These are phyloP conservation scores for Perodicticus potto DNA, from an alignment of 2,797 vertebrate genomes.

Conservation along the genomic window DNA sequence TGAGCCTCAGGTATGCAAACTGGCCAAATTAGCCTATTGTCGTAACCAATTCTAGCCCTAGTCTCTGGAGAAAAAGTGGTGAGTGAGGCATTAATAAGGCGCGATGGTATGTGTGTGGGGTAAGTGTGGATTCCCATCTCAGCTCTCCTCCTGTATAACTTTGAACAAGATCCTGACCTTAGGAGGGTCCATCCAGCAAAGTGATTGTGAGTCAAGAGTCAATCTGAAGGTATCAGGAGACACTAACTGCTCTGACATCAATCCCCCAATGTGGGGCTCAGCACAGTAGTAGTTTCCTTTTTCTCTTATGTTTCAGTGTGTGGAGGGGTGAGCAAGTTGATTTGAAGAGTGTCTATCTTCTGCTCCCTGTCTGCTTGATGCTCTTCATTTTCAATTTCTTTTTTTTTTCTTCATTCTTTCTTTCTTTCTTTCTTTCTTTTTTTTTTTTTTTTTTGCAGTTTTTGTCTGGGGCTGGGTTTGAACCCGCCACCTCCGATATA, in stretches of 20 bases:
- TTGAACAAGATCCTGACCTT: neutral
- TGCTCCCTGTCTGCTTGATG: neutral
- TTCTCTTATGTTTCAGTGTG: neutral
- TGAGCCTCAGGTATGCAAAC: conserved; percentile 56
- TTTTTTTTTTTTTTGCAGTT: too few species aligned
- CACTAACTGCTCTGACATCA: neutral
- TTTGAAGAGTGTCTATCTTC: neutral
- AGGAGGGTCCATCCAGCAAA: neutral
- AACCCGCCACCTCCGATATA: too few species aligned
- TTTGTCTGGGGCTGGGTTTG: too few species aligned
- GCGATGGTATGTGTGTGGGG: neutral
- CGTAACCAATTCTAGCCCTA: neutral
- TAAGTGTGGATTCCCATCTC: neutral
- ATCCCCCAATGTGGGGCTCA: neutral
- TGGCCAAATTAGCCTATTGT: neutral
- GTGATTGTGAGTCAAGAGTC: neutral
- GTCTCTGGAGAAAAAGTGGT: neutral
- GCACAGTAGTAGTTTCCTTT: neutral
- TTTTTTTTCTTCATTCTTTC: too few species aligned
- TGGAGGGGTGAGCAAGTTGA: neutral
- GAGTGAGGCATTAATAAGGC: neutral
- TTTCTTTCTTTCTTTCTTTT: too few species aligned
- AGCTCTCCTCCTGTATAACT: neutral
- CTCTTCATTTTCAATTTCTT: neutral
- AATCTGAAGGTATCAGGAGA: neutral